phyloP scores from a whole-genome alignment of 2,888 invertebrate genomes.

The Parnassius orleans region DNA sequence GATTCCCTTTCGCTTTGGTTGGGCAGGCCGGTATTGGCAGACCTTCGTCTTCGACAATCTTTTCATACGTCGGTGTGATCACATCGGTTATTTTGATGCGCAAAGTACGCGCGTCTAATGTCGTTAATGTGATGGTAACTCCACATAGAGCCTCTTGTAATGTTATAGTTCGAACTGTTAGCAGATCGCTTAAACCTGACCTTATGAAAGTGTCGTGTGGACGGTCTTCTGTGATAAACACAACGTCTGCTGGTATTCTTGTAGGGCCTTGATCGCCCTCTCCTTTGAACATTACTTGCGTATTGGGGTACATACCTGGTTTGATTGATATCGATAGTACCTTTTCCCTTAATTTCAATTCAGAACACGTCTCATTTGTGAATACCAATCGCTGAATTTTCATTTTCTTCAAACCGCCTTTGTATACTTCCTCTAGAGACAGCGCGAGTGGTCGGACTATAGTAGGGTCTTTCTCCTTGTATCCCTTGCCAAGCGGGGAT shows the following conservation, averaged over 20 bases:
- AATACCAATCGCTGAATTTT: conserved; percentile 88
- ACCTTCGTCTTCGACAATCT: conserved; percentile 86
- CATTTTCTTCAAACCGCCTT: conserved; percentile 91
- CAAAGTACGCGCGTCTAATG: conserved; percentile 85
- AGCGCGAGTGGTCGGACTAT: conserved; percentile 73
- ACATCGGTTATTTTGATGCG: conserved; percentile 87
- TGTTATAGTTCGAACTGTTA: conserved; percentile 81
- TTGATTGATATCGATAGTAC: conserved; percentile 87
- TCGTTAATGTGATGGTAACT: conserved; percentile 82
- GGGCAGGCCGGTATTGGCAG: conserved; percentile 84
- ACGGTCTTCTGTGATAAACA: conserved; percentile 87
- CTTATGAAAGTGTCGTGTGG: conserved; percentile 84
- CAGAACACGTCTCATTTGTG: conserved; percentile 81
- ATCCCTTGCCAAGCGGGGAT: conserved; percentile 81
- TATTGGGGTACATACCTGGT: conserved; percentile 87
- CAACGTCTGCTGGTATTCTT: conserved; percentile 87
- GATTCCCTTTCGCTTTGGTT: conserved; percentile 83
- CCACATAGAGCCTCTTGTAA: conserved; percentile 88
- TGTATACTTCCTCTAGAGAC: conserved; percentile 82
- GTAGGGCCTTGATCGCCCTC: conserved; percentile 90
- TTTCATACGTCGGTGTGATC: conserved; percentile 84
- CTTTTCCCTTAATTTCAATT: conserved; percentile 85
- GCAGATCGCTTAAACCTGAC: conserved; percentile 83
- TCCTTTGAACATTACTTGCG: conserved; percentile 86
- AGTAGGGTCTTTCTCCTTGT: conserved; percentile 81